These are phyloP conservation scores for Haemorhous mexicanus DNA, from an alignment of 2,113 vertebrate genomes.

Conservation along the genomic window DNA sequence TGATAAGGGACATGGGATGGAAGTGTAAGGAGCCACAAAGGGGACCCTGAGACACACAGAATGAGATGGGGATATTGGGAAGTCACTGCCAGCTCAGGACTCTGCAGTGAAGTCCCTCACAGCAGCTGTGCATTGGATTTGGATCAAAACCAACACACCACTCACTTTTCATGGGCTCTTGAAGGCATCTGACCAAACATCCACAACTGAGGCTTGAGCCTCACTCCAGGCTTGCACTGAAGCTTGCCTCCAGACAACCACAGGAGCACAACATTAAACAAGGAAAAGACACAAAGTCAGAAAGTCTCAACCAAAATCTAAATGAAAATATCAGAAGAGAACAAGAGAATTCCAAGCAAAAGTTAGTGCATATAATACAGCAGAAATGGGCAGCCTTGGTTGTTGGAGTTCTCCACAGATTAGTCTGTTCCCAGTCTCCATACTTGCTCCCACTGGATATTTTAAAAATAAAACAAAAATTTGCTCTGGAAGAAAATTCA, in stretches of 20 bases:
- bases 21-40: not conserved
- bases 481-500: not conserved
- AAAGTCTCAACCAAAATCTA: not conserved
- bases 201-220: not conserved
- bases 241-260: not conserved
- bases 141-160: not conserved
- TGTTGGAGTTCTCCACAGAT: not conserved
- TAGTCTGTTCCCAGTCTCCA: not conserved
- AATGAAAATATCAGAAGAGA: not conserved
- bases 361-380: not conserved
- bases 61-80: not conserved
- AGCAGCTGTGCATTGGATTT: not conserved
- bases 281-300: not conserved
- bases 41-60: not conserved
- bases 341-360: not conserved
- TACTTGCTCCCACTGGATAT: not conserved
- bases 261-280: not conserved
- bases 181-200: not conserved
- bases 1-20: not conserved
- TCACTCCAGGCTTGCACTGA: not conserved
- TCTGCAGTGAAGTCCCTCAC: not conserved
- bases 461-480: not conserved
- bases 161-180: rapidly evolving
- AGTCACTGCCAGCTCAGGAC: not conserved
- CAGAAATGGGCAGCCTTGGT: not conserved